Evolutionary conservation across 2,797 vertebrate genomes (phyloP).

Genomic region (Tragopan temminckii): DNA sequence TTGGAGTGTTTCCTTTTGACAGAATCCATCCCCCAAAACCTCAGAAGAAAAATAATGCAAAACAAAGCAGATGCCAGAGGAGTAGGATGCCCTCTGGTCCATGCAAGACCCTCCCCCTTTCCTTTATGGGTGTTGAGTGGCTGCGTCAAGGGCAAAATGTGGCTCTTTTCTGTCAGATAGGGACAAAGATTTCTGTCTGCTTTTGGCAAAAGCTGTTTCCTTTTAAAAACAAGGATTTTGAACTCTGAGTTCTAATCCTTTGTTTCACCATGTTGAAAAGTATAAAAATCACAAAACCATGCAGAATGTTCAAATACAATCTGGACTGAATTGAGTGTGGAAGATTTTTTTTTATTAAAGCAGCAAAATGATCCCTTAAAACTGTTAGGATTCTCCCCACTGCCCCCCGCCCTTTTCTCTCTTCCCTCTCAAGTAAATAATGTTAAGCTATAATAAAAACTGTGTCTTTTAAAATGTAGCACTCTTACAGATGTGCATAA

Average conservation of each 20-base stretch:
- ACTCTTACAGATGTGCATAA: slow-evolving; percentile 63
- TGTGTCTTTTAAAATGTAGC: slow-evolving; percentile 50
- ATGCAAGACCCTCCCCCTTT: neutral
- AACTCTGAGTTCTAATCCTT: slow-evolving; percentile 20
- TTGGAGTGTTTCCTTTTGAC: neutral
- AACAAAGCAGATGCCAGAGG: neutral
- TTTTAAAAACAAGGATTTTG: slow-evolving; percentile 3
- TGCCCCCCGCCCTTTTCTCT: neutral
- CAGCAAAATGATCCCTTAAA: slow-evolving; percentile 37
- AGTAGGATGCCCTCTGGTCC: neutral
- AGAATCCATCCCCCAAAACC: neutral
- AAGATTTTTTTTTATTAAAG: slow-evolving; percentile 16
- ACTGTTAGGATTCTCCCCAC: slow-evolving; percentile 15
- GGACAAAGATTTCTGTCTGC: slow-evolving; percentile 8
- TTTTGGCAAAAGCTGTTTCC: slow-evolving; percentile 12
- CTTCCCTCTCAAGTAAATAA: slow-evolving; percentile 27
- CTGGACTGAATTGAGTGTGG: slow-evolving; percentile 49
- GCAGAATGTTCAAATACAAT: slow-evolving; percentile 56
- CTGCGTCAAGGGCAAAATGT: neutral
- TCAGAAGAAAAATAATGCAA: neutral
- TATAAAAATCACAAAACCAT: slow-evolving; percentile 11
- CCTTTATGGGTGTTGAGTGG: neutral
- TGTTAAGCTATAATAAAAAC: slow-evolving; percentile 61
- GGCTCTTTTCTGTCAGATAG: neutral
- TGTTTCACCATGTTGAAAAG: slow-evolving; percentile 44